Base-by-base conservation (phyloP, 1,140 invertebrate genomes). In the Orchesella cincta region DNA sequence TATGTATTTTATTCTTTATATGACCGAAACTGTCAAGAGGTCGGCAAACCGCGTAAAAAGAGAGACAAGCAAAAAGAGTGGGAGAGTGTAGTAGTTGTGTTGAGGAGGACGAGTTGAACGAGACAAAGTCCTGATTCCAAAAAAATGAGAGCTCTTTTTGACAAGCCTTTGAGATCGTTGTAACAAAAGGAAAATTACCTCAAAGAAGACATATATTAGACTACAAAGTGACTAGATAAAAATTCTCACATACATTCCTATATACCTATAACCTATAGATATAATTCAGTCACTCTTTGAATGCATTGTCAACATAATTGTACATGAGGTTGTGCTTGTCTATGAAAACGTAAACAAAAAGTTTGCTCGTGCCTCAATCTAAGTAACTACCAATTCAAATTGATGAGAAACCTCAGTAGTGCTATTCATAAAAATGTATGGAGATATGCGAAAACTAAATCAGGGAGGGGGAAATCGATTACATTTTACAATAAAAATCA, bases 131-230 rank as follows among this genome's bases (percentile, higher is more conserved):
- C 12, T 57, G 52, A 57, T 57, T 57, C 52, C 23, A n/a, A 57
- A 46, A 57, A 57, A 57, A 57, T 57, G 52, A 57, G 23, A 57
- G 14, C 23, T 46, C 52, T n/a, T 57, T 57, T 57, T 57, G 52
- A 57, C 52, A 57, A n/a, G 23, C 52, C 52, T 57, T 57, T 57
- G 52, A 57, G 52, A 57, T 57, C 23, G 52, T 26, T 57, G 23
- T 23, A 57, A 57, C 52, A 57, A 57, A n/a, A 57, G 52, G 52
- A 57, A 57, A 57, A 57, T 57, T 57, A 23, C 52, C 52, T 23
- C 5, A 14, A 57, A 57, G 52, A 18, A 57, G 52, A 57, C 52
- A 57, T 57, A 57, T n/a, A 57, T 57, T 14, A n/a, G n/a, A n/a
- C n/a, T n/a, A n/a, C n/a, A n/a, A n/a, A n/a, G n/a, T n/a, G n/a